Base-by-base conservation (phyloP, 2,888 invertebrate species). In the Fragum fragum region DNA sequence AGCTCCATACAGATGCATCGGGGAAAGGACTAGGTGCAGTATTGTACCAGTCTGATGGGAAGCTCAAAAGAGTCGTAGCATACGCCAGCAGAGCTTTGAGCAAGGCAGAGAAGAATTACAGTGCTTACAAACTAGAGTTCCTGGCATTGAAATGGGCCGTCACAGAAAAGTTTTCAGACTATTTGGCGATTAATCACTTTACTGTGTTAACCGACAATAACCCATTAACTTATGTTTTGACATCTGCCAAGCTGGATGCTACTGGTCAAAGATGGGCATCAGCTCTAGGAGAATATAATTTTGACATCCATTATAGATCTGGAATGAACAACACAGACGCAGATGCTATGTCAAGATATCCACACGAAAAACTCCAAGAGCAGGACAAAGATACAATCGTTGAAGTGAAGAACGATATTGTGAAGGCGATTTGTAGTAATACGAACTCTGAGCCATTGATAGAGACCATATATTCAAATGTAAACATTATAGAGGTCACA, bases 61-160 rank as follows among this genome's bases (percentile, higher is more conserved):
- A 39, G 11, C 14, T 42, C 16, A 59, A 78, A 16, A 42, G 61
- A 57, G 76, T 78, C 0, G 79, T 81, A 29, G 61, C 68, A 5
- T 79, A 66, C 69, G 85, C 78, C 1, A 63, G 72, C 18, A n/a
- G 81, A 42, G 21, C 39, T 14, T 32, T 85, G 18, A 42, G 0
- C 32, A 70, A 26, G 14, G 47, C 78, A 6, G 76, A 77, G 32
- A 52, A 55, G 39, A 84, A 81, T 32, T 79, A 79, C 23, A 55
- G 59, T 29, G 23, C 76, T 3, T 77, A 53, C 23, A 77, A 66
- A 18, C 28, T 77, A 16, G 77, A 77, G 18, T 77, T 72, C n/a
- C 42, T 77, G n/a, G 71, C 72, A n/a, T 36, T 81, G 47, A 85
- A 85, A 59, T 85, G 76, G 79, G 73, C 79, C 7, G 55, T 85